Percentiles rank a stretch among this genome's conserved stretches.
Evolutionary conservation across 2,888 invertebrate species (phyloP).

Genomic region (Caenorhabditis virilis): DNA sequence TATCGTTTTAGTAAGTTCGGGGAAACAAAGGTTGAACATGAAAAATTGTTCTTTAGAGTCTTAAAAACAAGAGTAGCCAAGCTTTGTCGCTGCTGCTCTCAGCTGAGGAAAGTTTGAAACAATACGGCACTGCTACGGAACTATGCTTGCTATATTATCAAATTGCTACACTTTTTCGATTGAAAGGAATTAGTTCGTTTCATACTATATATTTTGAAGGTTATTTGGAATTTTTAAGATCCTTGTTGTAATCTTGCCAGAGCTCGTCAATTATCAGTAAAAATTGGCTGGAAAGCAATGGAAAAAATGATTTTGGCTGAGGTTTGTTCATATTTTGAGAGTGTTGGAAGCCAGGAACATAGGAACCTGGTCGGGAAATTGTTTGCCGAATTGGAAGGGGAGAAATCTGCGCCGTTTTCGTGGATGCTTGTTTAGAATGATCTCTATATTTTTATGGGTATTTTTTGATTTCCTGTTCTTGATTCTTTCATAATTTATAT

Average conservation of each 20-base stretch:
- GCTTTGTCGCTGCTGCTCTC: too few relatives aligned
- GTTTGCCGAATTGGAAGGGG: conserved; percentile 7
- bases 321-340: neutral
- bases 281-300: conserved; percentile 20
- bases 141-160: too few relatives aligned
- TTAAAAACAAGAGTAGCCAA: too few relatives aligned
- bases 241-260: neutral
- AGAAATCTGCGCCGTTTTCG: conserved; percentile 2
- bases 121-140: too few relatives aligned
- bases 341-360: neutral
- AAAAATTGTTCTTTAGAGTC: too few relatives aligned
- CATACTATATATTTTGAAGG: too few relatives aligned
- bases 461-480: neutral
- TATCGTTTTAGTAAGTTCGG: conserved; percentile 6
- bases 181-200: too few relatives aligned
- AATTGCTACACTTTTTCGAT: too few relatives aligned
- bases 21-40: too few relatives aligned
- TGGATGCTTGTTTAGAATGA: conserved; percentile 17
- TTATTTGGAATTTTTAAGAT: conserved; percentile 21
- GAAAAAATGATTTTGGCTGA: conserved; percentile 25
- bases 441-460: too few relatives aligned
- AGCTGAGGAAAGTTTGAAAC: too few relatives aligned
- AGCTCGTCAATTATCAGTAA: neutral
- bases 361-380: neutral
- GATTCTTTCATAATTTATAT: conserved; percentile 1